Evolutionary conservation across 2,797 vertebrate species (phyloP).

Genomic region (Myotis vivesi): DNA sequence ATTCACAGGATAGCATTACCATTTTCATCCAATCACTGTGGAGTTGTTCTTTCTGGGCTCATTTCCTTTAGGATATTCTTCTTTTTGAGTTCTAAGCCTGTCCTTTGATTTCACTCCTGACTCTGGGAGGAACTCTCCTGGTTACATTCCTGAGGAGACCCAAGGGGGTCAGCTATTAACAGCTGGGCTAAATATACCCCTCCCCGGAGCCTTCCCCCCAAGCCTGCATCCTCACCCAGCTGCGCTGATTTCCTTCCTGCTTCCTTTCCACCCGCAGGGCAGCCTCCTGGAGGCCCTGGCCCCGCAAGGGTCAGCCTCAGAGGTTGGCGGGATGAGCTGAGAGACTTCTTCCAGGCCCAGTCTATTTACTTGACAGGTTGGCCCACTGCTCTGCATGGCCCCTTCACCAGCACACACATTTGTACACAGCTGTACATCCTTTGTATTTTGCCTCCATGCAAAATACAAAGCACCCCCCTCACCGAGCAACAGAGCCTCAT

Average conservation of each 20-base stretch:
- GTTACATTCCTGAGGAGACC: not conserved
- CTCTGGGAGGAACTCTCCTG: not conserved
- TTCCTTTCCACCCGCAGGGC: not conserved
- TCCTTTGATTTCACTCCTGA: not conserved
- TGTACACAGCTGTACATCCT: accelerated
- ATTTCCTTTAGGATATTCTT: slow-evolving; percentile 18
- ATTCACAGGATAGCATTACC: not conserved
- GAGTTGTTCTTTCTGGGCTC: not conserved
- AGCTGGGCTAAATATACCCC: not conserved
- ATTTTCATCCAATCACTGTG: not conserved
- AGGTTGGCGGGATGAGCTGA: not conserved
- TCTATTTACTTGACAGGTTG: not conserved
- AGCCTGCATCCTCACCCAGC: not conserved
- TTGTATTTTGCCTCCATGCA: not conserved
- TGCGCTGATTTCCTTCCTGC: not conserved
- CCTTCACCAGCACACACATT: not conserved
- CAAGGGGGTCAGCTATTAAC: not conserved
- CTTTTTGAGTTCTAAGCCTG: not conserved
- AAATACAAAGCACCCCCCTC: not conserved
- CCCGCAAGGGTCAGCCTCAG: not conserved
- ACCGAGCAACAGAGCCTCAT: not conserved
- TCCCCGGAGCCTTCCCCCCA: not conserved
- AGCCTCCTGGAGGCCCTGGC: not conserved
- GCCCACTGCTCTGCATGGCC: not conserved
- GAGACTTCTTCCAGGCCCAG: not conserved